phyloP scores from a whole-genome alignment of 2,888 invertebrate species.

The Steromphala cineraria region DNA sequence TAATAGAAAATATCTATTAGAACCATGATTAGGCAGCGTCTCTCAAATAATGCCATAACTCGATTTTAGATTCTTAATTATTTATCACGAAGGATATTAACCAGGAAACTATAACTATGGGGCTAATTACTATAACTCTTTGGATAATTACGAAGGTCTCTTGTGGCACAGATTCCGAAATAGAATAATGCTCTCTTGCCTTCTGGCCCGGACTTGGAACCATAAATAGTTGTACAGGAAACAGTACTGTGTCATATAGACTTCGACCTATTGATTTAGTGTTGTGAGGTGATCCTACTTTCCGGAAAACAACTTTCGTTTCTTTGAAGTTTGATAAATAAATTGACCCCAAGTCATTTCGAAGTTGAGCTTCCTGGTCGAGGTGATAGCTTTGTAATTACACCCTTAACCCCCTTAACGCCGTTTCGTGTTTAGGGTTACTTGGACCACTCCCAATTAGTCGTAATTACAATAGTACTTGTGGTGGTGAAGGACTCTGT shows the following conservation, averaged over 20 bases:
- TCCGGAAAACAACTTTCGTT: background rate
- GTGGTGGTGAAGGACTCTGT: too few species aligned
- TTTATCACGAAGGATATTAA: too few species aligned
- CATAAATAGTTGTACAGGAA: background rate
- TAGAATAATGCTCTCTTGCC: too few species aligned
- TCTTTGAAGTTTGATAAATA: background rate
- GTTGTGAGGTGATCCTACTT: background rate
- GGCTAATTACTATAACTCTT: too few species aligned
- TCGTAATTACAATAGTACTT: slow-evolving; percentile 2
- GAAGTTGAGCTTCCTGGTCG: background rate
- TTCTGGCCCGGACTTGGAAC: background rate
- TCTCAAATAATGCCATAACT: too few species aligned
- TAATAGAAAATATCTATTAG: too few species aligned
- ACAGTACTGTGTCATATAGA: background rate
- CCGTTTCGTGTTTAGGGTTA: background rate
- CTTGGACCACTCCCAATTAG: background rate
- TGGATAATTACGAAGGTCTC: too few species aligned
- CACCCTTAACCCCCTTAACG: background rate
- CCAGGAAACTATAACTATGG: too few species aligned
- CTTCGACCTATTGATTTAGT: background rate
- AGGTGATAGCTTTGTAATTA: background rate
- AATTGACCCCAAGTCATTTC: background rate
- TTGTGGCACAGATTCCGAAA: too few species aligned
- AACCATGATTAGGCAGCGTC: too few species aligned
- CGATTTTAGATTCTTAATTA: too few species aligned